Evolutionary conservation across 2,113 vertebrate genomes (phyloP), one percentile per base, ranked within the genome.

Genomic region (Trinectes maculatus): DNA sequence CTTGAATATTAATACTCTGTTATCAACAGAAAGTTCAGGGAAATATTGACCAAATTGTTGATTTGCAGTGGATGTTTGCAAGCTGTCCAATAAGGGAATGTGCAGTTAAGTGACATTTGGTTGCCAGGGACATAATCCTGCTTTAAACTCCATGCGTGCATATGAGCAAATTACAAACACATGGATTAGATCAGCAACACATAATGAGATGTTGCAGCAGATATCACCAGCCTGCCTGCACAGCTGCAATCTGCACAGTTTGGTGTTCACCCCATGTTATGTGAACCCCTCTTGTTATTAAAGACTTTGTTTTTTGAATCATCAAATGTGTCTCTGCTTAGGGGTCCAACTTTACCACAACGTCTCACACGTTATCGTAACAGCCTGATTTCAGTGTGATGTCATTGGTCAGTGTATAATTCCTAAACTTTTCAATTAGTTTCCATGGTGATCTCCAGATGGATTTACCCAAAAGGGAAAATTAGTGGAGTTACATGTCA

Each of bases 121-220:
- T 89, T 82, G 77, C 84, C 84, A 78, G 79, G 61, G 72, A 46
- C 60, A 16, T 89, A 91, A 90, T 85, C 87, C 83, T 9, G 71
- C 82, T 84, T 82, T 87, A 90, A 88, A 88, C 72, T 89, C 83
- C 73, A 84, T 74, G 74, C 87, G 72, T 81, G 77, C 85, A 87
- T 85, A 82, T 69, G 77, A 85, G 42, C 77, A 89, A 90, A 89
- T 89, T 84, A 84, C 81, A 87, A 89, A 80, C 53, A 53, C 1
- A 0, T 46, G 86, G 87, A 90, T 91, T 89, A 87, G 74, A 85
- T 76, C 57, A 69, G 77, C 69, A 55, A 74, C 68, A 65, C 56
- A 72, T 83, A 86, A 87, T 79, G 83, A 89, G 77, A 89, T 83
- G 64, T 49, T 60, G 67, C 43, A 11, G 61, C 73, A 82, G 74